These are phyloP conservation scores for Psittacula derbiana DNA, from an alignment of 2,797 vertebrate species.

Conservation along the genomic window DNA sequence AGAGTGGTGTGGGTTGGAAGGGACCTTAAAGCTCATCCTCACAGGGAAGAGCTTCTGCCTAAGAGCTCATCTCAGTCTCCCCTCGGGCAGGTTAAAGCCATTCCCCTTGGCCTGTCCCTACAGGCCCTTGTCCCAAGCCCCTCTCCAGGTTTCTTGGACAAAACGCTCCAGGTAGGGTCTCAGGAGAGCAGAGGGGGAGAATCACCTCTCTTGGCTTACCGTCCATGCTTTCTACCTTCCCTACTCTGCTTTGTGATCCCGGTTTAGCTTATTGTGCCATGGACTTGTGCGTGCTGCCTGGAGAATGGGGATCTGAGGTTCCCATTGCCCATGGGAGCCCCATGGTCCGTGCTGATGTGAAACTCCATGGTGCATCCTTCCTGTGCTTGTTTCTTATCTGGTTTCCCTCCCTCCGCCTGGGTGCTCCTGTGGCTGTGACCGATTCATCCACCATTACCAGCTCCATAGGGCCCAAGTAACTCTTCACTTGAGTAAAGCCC, in stretches of 20 bases:
- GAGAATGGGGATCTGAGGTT: not conserved
- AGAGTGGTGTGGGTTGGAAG: not conserved
- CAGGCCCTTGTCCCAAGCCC: not conserved
- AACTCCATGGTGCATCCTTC: not conserved
- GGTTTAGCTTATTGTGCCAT: not conserved
- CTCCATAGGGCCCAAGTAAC: not conserved
- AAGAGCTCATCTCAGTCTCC: not conserved
- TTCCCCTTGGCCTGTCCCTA: not conserved
- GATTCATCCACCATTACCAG: not conserved
- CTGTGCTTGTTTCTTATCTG: not conserved
- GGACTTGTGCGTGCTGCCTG: not conserved
- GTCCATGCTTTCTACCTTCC: not conserved
- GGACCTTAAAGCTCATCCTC: not conserved
- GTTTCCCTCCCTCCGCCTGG: not conserved
- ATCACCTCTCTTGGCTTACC: not conserved
- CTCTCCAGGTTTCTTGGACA: not conserved
- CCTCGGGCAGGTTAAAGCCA: not conserved
- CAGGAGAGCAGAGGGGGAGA: not conserved
- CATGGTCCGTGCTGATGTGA: not conserved
- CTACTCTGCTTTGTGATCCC: not conserved
- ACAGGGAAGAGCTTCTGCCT: not conserved
- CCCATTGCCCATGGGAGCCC: not conserved
- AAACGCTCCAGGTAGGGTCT: not conserved
- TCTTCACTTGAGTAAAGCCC: not conserved
- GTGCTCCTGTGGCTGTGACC: rapidly evolving